Base-by-base conservation (phyloP, 2,113 vertebrate genomes). In the Cyphomyrus discorhynchus region DNA sequence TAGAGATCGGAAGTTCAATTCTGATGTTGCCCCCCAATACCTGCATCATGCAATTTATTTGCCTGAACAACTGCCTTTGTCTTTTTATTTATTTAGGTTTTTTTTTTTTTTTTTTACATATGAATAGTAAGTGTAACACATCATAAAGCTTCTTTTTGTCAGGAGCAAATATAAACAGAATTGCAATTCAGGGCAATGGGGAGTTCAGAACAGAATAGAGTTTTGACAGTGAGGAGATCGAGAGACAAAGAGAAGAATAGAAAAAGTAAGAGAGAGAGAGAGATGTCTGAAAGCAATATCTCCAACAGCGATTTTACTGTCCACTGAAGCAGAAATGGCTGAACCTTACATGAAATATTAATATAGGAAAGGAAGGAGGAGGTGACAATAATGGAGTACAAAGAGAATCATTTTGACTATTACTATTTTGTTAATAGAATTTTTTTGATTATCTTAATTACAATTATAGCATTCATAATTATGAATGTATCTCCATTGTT, bases 341-440 rank as follows among this genome's bases (percentile, higher is more conserved):
- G 94, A 95, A 95, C 94, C 95, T 94, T 92, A 93, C 90, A 95
- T 95, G 92, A 95, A 95, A 95, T 95, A 95, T 95, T 96, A 94
- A 96, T 95, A 93, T 89, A 50, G 39, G 86, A 42, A 53, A 42
- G 46, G 86, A 82, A 52, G 50, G 49, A 47, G 10, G 11, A 86
- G 53, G n/a, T 91, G 92, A 92, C 93, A 94, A 92, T 92, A 91
- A 91, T 82, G 27, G 92, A 92, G 92, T 90, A 90, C 90, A 92
- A 93, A 93, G 91, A 92, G 89, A 90, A 70, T 87, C 91, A 94
- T 95, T 95, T 92, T 91, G 93, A 94, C 92, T 93, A 92, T 94
- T 91, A 92, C 92, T 94, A 92, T 91, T 93, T 93, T 52, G 85
- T 89, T 53, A 90, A 74, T 74, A 31, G 13, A 58, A 27, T 80